Evolutionary conservation across 2,888 invertebrate genomes (phyloP), one percentile per base, ranked within the genome.

Genomic region (Pycnomerus fuliginosus): DNA sequence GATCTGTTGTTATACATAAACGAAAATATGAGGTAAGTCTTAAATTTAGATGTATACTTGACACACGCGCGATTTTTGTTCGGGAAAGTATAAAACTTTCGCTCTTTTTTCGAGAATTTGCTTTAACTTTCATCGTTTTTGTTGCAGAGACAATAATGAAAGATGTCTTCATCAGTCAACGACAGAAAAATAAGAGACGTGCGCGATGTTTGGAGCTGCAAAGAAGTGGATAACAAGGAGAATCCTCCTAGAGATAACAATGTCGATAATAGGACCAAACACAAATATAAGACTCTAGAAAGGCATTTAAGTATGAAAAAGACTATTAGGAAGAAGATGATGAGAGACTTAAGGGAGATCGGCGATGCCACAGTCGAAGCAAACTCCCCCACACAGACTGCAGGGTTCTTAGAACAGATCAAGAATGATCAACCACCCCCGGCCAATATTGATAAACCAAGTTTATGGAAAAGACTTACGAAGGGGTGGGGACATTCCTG

Each of bases 291-390:
- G 65, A 88, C 88, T 12, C 71, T 89, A 25, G 89, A 90, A 65
- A 75, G 88, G 57, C 88, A 89, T 70, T 77, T 90, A 60, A 88
- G 88, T 67, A 89, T 89, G 89, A 89, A 90, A 75, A 89, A 89
- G 68, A 89, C 88, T 11, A 88, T 89, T 56, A 74, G 88, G 57
- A 88, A 87, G 75, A 88, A 88, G 73, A 88, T 89, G 65, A 89
- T 88, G 87, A 76, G 89, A 17, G 88, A 88, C 69, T 76, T 89
- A 57, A 83, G 87, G 64, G 87, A 88, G 58, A 73, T 73, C 16
- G 73, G 72, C 1, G 73, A 72, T 49, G 71, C 69, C 1, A 62
- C 65, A 11, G 60, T 61, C 5, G 66, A 54, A 53, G 51, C 58
- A 23, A 61, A 58, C 27, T 55, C 62, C 24, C 58, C 5, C 3